Conservation (phyloP, 2,888 invertebrate genomes). For the Fragum fragum region DNA sequence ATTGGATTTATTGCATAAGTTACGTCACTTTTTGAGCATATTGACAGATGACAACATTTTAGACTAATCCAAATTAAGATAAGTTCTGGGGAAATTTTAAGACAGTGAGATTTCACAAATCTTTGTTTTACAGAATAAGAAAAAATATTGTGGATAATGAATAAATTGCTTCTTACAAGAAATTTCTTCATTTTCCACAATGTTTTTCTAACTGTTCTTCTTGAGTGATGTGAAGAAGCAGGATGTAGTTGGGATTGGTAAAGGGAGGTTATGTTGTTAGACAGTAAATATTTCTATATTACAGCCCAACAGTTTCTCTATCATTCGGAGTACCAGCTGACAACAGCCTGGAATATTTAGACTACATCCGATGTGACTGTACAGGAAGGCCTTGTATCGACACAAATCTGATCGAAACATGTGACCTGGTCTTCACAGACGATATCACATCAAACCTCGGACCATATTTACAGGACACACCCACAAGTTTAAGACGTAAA, state of each 20-base stretch:
- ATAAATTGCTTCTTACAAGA: neutral
- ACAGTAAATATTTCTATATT: constrained; percentile 4
- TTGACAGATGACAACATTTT: no score
- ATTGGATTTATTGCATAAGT: no score
- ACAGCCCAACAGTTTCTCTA: constrained; percentile 33
- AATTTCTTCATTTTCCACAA: no score
- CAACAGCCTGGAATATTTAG: neutral
- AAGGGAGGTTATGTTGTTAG: no score
- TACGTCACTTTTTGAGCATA: no score
- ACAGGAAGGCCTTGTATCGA: constrained; percentile 22
- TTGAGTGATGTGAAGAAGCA: no score
- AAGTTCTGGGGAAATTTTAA: no score
- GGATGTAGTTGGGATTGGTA: no score
- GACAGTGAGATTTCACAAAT: no score
- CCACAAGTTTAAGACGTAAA: constrained; percentile 4
- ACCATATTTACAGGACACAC: constrained; percentile 16
- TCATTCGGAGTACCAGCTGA: constrained; percentile 33
- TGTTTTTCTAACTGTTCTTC: no score
- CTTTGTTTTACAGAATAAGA: no score
- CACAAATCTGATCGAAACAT: constrained; percentile 38
- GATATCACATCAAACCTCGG: constrained; percentile 38
- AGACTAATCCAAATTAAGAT: no score
- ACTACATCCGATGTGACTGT: constrained; percentile 35
- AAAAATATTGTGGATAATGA: neutral
- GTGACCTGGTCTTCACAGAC: constrained; percentile 37